Base-by-base conservation (phyloP, 2,888 invertebrate genomes). In the Arenicola marina region DNA sequence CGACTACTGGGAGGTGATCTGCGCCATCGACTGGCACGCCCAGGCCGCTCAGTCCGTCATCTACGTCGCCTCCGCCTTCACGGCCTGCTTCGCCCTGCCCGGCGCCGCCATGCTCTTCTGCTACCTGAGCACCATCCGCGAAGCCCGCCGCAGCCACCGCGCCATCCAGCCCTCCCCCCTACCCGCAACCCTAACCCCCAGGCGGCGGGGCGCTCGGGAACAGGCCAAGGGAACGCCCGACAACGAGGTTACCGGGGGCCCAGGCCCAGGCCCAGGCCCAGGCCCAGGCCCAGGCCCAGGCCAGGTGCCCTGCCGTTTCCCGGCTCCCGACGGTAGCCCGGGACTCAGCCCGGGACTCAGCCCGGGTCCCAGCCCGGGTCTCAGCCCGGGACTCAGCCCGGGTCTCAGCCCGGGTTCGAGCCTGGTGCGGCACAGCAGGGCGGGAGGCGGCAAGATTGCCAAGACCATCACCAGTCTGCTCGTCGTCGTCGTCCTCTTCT, bases 1-100 rank as follows among this genome's bases (percentile, higher is more conserved):
- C 62, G 81, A 81, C 67, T 81, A 81, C 68, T 79, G 79, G 78
- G 81, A 81, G 56, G 75, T 73, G 2, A 72, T 78, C 15, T 81
- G 81, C 67, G 81, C 81, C 2, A 80, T 81, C 43, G 71, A 76
- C 51, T 81, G 81, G 81, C 73, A 74, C 28, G 57, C 62, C 4
- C 66, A 78, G 38, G 60, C 69, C 21, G 43, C 66, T 2, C 43
- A 65, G 2, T 71, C 76, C 1, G 54, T 78, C 1, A 71, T 70
- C 34, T 81, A 80, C 56, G 81, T 81, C 28, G 67, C 77, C 18
- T 51, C 73, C 0, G 80, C 80, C 4, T 80, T 76, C 57, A 29
- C 75, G 2, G 4, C 78, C 4, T 80, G 80, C 60, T 81, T 81
- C 66, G 54, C 75, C 0, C 44, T 74, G 4, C 81, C 81, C 1